Evolutionary conservation across 1,140 invertebrate genomes (phyloP).

Genomic region (Fopius arisanus): DNA sequence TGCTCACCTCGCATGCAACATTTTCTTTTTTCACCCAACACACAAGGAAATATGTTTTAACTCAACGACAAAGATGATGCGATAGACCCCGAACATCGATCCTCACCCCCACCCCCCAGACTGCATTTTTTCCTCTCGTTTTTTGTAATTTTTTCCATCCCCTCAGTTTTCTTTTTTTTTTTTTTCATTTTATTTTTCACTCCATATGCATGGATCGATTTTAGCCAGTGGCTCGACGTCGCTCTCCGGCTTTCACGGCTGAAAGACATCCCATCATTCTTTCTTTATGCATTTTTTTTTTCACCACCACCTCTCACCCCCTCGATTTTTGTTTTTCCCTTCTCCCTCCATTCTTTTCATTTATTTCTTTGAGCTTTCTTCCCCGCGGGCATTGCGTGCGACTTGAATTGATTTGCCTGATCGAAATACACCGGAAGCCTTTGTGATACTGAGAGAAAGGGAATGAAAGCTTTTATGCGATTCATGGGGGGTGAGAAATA

Average conservation of each 20-base stretch:
- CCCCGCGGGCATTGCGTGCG: not conserved
- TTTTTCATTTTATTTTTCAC: too few relatives aligned
- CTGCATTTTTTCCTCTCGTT: not conserved
- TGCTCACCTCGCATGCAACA: constrained; percentile 29
- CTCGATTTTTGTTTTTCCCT: not conserved
- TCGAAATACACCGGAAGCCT: constrained; percentile 10
- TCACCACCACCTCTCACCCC: not conserved
- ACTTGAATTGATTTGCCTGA: constrained; percentile 6
- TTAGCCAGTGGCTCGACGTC: not conserved
- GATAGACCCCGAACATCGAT: constrained; percentile 11
- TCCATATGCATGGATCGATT: constrained; percentile 2
- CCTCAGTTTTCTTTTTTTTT: not conserved
- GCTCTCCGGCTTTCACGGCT: constrained; percentile 1
- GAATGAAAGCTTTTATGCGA: not conserved
- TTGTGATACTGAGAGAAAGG: not conserved
- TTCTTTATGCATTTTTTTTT: not conserved
- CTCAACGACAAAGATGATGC: constrained; percentile 24
- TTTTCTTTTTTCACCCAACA: constrained; percentile 11
- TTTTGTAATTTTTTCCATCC: not conserved
- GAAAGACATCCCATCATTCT: constrained; percentile 14
- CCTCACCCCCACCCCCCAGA: not conserved
- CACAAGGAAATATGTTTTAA: constrained; percentile 32
- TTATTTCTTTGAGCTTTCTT: not conserved
- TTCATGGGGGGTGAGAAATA: not conserved
- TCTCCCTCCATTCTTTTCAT: not conserved